Conservation (phyloP, 2,888 invertebrate species). For the Perizoma flavofasciatum region DNA sequence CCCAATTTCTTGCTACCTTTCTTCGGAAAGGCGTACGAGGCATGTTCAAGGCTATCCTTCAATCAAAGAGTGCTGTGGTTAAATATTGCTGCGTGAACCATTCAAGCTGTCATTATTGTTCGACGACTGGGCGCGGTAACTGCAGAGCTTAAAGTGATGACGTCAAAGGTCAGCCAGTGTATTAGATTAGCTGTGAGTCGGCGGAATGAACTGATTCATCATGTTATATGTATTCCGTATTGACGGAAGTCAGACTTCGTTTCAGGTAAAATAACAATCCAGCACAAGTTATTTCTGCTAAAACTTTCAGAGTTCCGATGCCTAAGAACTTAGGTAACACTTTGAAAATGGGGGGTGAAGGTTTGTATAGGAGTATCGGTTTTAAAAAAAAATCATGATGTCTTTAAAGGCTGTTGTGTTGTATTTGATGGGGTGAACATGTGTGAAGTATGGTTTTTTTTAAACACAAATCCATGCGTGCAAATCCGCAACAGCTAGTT, state of each 20-base stretch:
- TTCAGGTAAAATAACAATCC: slow-evolving; percentile 3
- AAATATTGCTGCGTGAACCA: slow-evolving; percentile 44
- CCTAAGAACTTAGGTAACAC: too few species aligned
- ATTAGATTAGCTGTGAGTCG: slow-evolving; percentile 35
- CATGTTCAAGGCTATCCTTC: slow-evolving; percentile 25
- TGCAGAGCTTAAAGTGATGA: slow-evolving; percentile 20
- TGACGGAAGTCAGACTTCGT: slow-evolving; percentile 16
- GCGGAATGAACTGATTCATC: slow-evolving; percentile 23
- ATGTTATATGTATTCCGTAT: slow-evolving; percentile 3
- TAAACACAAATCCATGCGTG: too few species aligned
- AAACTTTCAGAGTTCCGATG: slow-evolving; percentile 3
- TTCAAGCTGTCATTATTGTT: slow-evolving; percentile 43
- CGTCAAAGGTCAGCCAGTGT: slow-evolving; percentile 31
- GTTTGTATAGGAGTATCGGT: too few species aligned
- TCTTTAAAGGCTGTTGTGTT: too few species aligned
- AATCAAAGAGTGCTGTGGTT: slow-evolving; percentile 43
- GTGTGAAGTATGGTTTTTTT: too few species aligned
- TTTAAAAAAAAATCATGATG: too few species aligned
- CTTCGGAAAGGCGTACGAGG: slow-evolving; percentile 12
- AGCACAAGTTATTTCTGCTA: neutral
- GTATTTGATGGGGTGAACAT: too few species aligned
- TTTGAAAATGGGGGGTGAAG: too few species aligned
- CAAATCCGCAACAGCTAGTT: too few species aligned
- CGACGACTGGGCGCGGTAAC: slow-evolving; percentile 37
- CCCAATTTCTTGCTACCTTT: slow-evolving; percentile 16